phyloP scores from a whole-genome alignment of 2,797 vertebrate species.

The Pseudochirops corinnae region DNA sequence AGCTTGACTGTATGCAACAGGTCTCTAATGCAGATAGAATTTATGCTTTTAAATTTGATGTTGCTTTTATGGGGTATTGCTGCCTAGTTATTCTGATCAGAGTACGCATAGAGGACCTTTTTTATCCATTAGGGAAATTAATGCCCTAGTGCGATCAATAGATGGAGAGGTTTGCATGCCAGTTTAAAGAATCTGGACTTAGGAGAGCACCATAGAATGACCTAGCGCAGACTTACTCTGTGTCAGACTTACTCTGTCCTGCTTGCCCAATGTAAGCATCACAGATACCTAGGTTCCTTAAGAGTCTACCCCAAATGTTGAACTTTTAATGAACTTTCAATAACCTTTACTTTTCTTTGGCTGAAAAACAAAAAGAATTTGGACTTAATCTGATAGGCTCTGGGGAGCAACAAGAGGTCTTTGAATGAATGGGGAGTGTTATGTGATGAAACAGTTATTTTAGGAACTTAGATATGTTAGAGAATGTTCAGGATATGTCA shows the following conservation, averaged over 20 bases:
- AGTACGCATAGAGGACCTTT: not conserved
- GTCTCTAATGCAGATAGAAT: not conserved
- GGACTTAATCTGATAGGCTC: not conserved
- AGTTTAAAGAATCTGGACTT: not conserved
- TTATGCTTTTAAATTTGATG: not conserved
- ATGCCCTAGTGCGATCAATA: not conserved
- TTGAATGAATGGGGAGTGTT: not conserved
- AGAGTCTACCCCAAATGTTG: no score
- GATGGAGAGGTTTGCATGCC: not conserved
- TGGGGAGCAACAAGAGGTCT: not conserved
- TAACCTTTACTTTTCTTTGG: no score
- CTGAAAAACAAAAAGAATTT: not conserved
- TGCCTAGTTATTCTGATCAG: slow-evolving; percentile 4
- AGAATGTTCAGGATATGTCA: not conserved
- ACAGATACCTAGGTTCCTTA: no score
- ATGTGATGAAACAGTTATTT: not conserved
- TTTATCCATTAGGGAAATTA: not conserved
- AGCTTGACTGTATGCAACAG: not conserved
- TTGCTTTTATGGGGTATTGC: not conserved
- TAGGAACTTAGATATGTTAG: not conserved
- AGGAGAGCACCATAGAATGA: no score
- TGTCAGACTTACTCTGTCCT: no score
- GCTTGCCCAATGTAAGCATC: no score
- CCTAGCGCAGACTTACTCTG: no score
- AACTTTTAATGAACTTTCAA: no score